These are phyloP conservation scores for Noctua fimbriata DNA, from an alignment of 2,888 invertebrate species.

Conservation along the genomic window DNA sequence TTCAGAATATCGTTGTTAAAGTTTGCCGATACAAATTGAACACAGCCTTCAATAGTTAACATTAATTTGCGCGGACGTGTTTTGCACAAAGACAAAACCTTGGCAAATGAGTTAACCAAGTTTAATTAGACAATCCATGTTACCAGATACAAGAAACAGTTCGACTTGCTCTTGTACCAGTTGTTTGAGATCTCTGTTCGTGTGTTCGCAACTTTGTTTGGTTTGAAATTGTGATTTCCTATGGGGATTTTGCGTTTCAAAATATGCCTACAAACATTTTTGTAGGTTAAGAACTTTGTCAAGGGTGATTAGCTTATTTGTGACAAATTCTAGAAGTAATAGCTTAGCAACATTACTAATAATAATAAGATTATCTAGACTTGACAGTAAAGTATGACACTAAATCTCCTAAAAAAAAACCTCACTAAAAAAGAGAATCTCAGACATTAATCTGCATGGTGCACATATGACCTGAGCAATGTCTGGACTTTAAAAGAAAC, in stretches of 20 bases:
- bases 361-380: background rate
- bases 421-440: no score
- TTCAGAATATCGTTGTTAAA: slow-evolving; percentile 45
- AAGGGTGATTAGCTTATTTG: background rate
- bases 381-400: background rate
- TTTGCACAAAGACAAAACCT: slow-evolving; percentile 62
- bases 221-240: slow-evolving; percentile 52
- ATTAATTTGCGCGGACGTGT: slow-evolving; percentile 55
- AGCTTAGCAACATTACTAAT: no score
- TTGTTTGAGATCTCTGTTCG: slow-evolving; percentile 52
- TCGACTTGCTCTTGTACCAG: slow-evolving; percentile 36
- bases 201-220: slow-evolving; percentile 41
- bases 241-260: slow-evolving; percentile 4
- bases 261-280: slow-evolving; percentile 18
- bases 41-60: slow-evolving; percentile 49
- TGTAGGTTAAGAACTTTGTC: background rate
- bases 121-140: slow-evolving; percentile 63
- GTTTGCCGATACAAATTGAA: slow-evolving; percentile 58
- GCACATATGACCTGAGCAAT: no score
- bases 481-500: no score
- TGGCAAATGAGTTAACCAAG: slow-evolving; percentile 64
- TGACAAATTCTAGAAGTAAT: background rate
- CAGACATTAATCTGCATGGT: no score
- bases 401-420: no score
- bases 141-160: slow-evolving; percentile 61